Evolutionary conservation across 2,113 vertebrate genomes (phyloP).

Genomic region (Eretmochelys imbricata): DNA sequence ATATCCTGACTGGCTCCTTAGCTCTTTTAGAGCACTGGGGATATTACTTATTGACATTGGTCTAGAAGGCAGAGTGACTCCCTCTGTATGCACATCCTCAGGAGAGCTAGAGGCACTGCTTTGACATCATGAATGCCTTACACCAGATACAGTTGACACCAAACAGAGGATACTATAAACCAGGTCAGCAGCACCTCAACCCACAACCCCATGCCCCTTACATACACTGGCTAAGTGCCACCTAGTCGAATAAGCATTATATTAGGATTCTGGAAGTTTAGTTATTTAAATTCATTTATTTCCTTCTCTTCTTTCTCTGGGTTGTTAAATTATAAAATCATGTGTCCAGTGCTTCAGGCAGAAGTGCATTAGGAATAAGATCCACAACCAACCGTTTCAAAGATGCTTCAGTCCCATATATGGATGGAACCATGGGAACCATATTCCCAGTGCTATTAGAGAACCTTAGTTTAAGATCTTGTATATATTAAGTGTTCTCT

Average conservation of each 20-base stretch:
- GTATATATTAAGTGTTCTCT: not conserved
- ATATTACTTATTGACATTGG: not conserved
- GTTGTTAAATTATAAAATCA: conserved; percentile 62
- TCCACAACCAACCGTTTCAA: conserved; percentile 22
- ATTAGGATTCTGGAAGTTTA: conserved; percentile 10
- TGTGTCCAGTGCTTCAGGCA: conserved; percentile 53
- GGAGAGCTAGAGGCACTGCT: not conserved
- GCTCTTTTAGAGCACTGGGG: not conserved
- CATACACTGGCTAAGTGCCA: not conserved
- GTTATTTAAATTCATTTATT: conserved; percentile 49
- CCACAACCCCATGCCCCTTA: not conserved
- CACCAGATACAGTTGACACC: not conserved
- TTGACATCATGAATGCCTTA: not conserved
- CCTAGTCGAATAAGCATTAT: not conserved
- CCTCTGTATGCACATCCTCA: not conserved
- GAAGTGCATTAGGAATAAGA: conserved; percentile 59
- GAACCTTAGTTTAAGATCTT: conserved; percentile 27
- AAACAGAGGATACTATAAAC: not conserved
- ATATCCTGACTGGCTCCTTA: conserved; percentile 39
- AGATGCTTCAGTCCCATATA: conserved; percentile 27
- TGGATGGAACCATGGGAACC: conserved; percentile 23
- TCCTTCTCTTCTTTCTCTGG: conserved; percentile 54
- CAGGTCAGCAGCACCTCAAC: not conserved
- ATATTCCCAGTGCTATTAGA: conserved; percentile 42
- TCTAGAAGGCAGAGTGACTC: conserved; percentile 3